These are phyloP conservation scores for Harpalus rufipes DNA, from an alignment of 2,888 invertebrate genomes.

Conservation along the genomic window DNA sequence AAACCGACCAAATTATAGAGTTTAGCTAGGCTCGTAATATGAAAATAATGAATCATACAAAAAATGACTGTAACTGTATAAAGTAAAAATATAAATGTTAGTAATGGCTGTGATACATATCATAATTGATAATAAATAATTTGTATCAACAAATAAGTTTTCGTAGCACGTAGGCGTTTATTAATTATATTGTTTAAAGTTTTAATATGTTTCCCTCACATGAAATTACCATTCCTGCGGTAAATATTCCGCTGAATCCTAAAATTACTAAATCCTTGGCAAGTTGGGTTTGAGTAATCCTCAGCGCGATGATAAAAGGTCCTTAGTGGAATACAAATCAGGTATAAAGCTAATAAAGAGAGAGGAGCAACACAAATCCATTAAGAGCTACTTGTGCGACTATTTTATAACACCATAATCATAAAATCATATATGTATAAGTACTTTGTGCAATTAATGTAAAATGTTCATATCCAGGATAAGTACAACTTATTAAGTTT, in stretches of 20 bases:
- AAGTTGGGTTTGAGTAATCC: conserved; percentile 13
- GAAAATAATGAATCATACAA: too few relatives aligned
- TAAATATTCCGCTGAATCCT: not conserved
- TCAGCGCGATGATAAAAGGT: conserved; percentile 27
- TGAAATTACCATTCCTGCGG: not conserved
- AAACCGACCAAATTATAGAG: too few relatives aligned
- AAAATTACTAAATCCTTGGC: not conserved
- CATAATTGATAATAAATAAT: too few relatives aligned
- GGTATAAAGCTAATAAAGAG: conserved; percentile 20
- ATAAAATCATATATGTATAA: conserved; percentile 17
- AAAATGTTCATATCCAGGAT: conserved; percentile 1
- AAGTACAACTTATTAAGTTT: not conserved
- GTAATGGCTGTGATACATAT: too few relatives aligned
- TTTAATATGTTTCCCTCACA: not conserved
- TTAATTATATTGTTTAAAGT: too few relatives aligned
- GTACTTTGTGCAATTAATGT: not conserved
- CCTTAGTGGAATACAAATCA: conserved; percentile 37
- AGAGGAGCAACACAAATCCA: conserved; percentile 15
- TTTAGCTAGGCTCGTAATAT: too few relatives aligned
- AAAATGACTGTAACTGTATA: too few relatives aligned
- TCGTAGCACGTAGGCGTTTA: too few relatives aligned
- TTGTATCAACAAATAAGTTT: too few relatives aligned
- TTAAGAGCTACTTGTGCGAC: conserved; percentile 30
- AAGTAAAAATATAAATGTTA: too few relatives aligned
- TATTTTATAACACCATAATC: conserved; percentile 27